These are phyloP conservation scores for Plebejus anna DNA, from an alignment of 2,888 invertebrate genomes.

Conservation along the genomic window DNA sequence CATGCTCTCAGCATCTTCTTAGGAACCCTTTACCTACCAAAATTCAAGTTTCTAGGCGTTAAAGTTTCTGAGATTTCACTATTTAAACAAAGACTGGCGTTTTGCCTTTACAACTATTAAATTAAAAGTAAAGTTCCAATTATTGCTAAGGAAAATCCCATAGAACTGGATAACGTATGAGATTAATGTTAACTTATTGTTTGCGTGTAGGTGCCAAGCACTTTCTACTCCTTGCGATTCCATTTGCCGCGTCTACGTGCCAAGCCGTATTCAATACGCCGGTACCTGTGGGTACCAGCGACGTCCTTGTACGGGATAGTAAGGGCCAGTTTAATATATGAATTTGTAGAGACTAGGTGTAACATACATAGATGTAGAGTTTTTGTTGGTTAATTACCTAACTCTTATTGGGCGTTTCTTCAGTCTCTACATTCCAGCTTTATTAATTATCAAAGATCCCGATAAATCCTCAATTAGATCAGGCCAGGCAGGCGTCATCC, in stretches of 20 bases:
- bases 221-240: slow-evolving; percentile 44
- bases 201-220: slow-evolving; percentile 39
- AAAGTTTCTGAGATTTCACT: neutral
- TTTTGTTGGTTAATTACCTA: neutral
- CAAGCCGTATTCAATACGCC: slow-evolving; percentile 35
- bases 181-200: slow-evolving; percentile 32
- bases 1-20: neutral
- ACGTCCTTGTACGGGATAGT: neutral
- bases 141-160: slow-evolving; percentile 29
- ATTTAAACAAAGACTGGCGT: neutral
- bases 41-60: neutral
- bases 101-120: neutral
- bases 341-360: neutral
- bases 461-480: no score
- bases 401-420: no score
- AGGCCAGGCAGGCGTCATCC: no score
- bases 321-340: neutral
- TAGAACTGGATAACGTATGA: slow-evolving; percentile 31
- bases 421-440: no score
- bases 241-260: slow-evolving; percentile 39
- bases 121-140: neutral
- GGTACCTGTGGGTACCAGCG: neutral
- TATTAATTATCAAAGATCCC: no score
- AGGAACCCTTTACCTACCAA: neutral
- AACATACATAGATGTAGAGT: neutral